Base-by-base conservation (phyloP, 1,140 invertebrate species). In the Stenopsyche tienmushanensis region DNA sequence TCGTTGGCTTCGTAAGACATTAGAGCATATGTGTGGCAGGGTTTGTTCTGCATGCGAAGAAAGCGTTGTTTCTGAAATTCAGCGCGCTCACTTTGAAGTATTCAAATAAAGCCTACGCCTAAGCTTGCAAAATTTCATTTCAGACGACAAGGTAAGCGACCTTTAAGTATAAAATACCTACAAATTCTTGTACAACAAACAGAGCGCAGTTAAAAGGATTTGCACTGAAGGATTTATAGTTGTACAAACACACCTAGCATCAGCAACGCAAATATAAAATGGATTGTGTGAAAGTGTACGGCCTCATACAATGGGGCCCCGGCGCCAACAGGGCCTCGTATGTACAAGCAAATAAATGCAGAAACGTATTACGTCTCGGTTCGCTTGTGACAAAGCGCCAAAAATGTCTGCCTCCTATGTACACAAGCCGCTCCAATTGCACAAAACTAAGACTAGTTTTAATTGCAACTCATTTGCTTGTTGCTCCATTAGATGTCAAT, bases 161-260 rank as follows among this genome's bases (percentile, higher is more conserved):
- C 63, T 65, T 57, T 47, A 49, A 55, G 39, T 41, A 29, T 47
- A 49, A 60, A 60, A 45, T 54, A 65, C 52, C 62, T 49, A 25
- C 54, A 47, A 47, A 65, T 65, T 55, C 54, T 65, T 54, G 63
- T 26, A 52, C 52, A 65, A 65, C 50, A 57, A 62, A 69, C 50
- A 57, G 64, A 65, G 64, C 58, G 53, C 59, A 64, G 64, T 62
- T 65, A 69, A 69, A 69, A 42, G 67, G 67, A 69, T 69, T 65
- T 58, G 57, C 58, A 50, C 63, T 69, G 67, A 69, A 66, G 67
- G 67, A 69, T 69, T 69, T 69, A 69, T 69, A 63, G 63, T 49
- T 53, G 60, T 21, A 42, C 57, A 47, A 60, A 60, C 55, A 58
- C 55, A 45, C 21, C 7, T 8, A 24, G 26, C 21, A 29, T 18